Conservation (phyloP, 2,113 vertebrate genomes). For the Plotosus lineatus region DNA sequence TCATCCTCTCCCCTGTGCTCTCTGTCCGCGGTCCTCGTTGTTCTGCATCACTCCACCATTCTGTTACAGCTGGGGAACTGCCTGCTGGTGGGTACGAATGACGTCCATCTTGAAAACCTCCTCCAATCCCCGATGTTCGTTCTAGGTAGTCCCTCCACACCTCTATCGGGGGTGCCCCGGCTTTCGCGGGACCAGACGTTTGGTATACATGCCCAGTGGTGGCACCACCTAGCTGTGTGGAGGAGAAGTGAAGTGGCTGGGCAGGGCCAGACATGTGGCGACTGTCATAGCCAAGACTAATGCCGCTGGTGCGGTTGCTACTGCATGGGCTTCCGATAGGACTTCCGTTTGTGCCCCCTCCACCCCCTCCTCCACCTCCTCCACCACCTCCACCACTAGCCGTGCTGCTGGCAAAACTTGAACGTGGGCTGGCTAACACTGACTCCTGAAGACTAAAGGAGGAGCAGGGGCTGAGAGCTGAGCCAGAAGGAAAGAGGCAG, state of each 20-base stretch:
- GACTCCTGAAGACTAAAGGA: constrained; percentile 79
- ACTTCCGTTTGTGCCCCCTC: constrained; percentile 76
- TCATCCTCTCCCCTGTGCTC: constrained; percentile 64
- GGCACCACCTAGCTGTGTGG: constrained; percentile 57
- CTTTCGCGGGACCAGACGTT: constrained; percentile 45
- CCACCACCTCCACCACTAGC: constrained; percentile 81
- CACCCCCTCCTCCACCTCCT: constrained; percentile 72
- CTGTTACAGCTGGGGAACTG: constrained; percentile 72
- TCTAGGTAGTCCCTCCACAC: constrained; percentile 74
- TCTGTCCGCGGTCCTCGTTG: constrained; percentile 54
- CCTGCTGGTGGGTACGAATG: constrained; percentile 84
- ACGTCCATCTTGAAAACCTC: constrained; percentile 73
- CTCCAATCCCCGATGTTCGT: constrained; percentile 51
- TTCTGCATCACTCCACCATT: constrained; percentile 67
- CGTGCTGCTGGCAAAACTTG: constrained; percentile 83
- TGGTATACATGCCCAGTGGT: constrained; percentile 50
- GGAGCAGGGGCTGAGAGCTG: constrained; percentile 73
- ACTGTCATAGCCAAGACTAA: constrained; percentile 84
- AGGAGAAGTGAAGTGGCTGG: constrained; percentile 62
- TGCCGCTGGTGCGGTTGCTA: constrained; percentile 86
- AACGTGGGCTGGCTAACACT: constrained; percentile 78
- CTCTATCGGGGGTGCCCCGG: constrained; percentile 62
- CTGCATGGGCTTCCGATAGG: constrained; percentile 81
- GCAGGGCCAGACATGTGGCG: constrained; percentile 74
- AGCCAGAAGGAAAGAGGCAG: constrained; percentile 67